Base-by-base conservation (phyloP, 2,113 vertebrate genomes). In the Aramus guarauna region DNA sequence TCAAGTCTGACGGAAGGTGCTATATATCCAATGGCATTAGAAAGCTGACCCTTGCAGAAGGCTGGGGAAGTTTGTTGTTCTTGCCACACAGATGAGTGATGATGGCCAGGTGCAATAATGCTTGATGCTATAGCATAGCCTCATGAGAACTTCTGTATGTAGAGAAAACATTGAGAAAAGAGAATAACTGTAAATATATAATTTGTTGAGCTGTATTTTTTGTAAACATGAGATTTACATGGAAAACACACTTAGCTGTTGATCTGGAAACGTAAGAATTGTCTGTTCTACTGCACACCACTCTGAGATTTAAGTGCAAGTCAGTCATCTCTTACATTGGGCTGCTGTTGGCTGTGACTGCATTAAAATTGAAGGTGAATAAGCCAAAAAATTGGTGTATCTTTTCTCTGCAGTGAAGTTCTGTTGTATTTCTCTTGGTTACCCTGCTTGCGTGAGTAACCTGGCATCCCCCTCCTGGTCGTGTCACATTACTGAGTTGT, bases 301-400 rank as follows among this genome's bases (percentile, higher is more conserved):
- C 18, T 41, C 39, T 43, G 15, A 56, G 34, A 19, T 64, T 39
- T 14, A 43, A 45, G 41, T 62, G 12, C 53, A 62, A 56, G 53
- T 39, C 50, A n/a, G 17, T 68, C 16, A 17, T 8, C 6, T 32
- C 36, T 63, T 15, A 15, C 3, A 2, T 21, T 0, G 0, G 64
- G 24, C 36, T 48, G 45, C 47, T 80, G 19, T 8, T 85, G 41
- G 8, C 62, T 79, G 10, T 43, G 23, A 10, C 34, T 34, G 13
- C 13, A 4, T 58, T 60, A 41, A n/a, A 72, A 63, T 6, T n/a
- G 7, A 41, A 50, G 10, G 32, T 85, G 36, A 78, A 41, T 34
- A 24, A 63, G 19, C 2, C 17, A 48, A 32, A 53, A 29, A 32
- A 19, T 0, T 6, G 5, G 5, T 52, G 8, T 11, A 20, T 48